Conservation (phyloP, 2,113 vertebrate genomes). For the Indri indri region DNA sequence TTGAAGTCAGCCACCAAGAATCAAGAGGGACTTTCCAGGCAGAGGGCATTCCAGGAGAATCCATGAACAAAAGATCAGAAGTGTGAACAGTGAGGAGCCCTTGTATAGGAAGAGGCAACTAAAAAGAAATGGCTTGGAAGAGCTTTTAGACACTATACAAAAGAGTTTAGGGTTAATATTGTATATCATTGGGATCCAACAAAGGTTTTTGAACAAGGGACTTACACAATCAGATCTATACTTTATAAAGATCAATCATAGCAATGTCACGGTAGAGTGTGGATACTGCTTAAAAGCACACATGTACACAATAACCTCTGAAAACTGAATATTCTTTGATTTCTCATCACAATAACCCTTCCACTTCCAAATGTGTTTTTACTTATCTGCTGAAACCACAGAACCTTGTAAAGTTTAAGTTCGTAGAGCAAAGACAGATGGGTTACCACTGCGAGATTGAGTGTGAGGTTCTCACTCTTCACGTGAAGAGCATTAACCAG, state of each 20-base stretch:
- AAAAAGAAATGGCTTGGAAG: neutral
- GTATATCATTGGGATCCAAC: neutral
- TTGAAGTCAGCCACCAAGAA: neutral
- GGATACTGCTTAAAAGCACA: constrained; percentile 6
- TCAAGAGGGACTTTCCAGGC: neutral
- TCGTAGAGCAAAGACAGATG: neutral
- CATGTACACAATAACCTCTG: neutral
- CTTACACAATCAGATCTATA: neutral
- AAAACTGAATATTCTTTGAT: neutral
- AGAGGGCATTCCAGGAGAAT: constrained; percentile 24
- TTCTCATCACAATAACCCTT: neutral
- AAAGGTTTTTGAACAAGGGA: neutral
- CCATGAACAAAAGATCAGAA: neutral
- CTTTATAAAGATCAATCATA: neutral
- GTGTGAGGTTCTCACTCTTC: neutral
- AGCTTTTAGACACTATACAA: neutral
- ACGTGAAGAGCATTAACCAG: neutral
- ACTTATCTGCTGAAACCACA: constrained; percentile 36
- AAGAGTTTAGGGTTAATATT: neutral
- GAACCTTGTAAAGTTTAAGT: neutral
- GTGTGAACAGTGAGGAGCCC: neutral
- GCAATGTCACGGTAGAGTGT: neutral
- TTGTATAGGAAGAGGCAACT: neutral
- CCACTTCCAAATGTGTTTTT: constrained; percentile 31
- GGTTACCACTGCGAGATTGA: neutral